Percentiles rank a stretch among this genome's conserved stretches.
Evolutionary conservation across 2,113 vertebrate genomes (phyloP).

Genomic region (Ranitomeya variabilis): DNA sequence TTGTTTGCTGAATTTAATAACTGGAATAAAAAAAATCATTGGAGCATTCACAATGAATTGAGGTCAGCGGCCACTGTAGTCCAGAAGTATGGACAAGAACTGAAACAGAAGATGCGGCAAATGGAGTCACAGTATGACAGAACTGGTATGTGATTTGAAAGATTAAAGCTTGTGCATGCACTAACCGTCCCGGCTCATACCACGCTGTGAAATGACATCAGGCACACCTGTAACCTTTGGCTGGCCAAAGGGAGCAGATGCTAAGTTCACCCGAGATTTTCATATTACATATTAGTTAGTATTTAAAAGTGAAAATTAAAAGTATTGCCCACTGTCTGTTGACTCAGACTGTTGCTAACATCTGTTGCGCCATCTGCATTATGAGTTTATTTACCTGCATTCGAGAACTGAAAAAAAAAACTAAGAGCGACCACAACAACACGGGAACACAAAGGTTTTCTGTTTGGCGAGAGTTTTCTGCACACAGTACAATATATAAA

Average conservation of each 20-base stretch:
- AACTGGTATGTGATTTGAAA: conserved; percentile 87
- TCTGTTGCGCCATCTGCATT: conserved; percentile 99
- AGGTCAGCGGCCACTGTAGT: conserved; percentile 80
- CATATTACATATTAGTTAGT: conserved; percentile 88
- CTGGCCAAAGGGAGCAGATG: conserved; percentile 92
- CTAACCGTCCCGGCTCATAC: conserved; percentile 77
- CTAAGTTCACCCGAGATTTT: conserved; percentile 84
- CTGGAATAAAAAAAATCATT: conserved; percentile 66
- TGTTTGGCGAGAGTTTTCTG: conserved; percentile 92
- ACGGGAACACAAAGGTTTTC: conserved; percentile 92
- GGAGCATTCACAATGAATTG: conserved; percentile 78
- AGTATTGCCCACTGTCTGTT: conserved; percentile 92
- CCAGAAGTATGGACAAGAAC: conserved; percentile 83
- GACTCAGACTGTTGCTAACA: conserved; percentile 95
- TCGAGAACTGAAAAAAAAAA: conserved; percentile 85
- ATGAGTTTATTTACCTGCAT: conserved; percentile 99
- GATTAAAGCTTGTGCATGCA: conserved; percentile 77
- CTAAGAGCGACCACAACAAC: conserved; percentile 95
- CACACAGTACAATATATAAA: conserved; percentile 99
- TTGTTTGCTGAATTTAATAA: conserved; percentile 83
- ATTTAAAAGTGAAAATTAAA: conserved; percentile 87
- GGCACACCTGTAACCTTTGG: conserved; percentile 96
- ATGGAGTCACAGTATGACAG: conserved; percentile 87
- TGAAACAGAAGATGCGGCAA: conserved; percentile 87
- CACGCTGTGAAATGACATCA: conserved; percentile 87